Evolutionary conservation across 2,888 invertebrate species (phyloP), one percentile per base, ranked within the genome.

Genomic region (Crepidodera aurea): DNA sequence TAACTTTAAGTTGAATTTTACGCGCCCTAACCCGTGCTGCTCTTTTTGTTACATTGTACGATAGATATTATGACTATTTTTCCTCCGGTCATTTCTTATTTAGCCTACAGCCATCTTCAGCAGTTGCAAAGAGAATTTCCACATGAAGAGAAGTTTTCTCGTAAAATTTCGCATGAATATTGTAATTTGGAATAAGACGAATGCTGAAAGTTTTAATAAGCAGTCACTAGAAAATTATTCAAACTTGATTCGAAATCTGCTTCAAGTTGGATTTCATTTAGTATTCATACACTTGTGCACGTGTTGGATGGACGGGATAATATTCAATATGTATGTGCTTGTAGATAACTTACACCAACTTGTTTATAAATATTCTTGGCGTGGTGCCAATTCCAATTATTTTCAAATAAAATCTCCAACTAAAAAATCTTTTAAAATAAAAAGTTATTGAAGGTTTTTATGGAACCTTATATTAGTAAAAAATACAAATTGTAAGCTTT

Each of bases 181-280:
- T 32, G 27, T 64, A 56, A 55, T 60, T 56, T 50, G 40, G 40
- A 39, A 57, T 53, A 53, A 60, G 64, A 60, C 48, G 48, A 54
- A 64, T 60, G 56, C 46, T 51, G 51, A 60, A 61, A 64, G 34
- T 64, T 64, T 61, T 64, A 61, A 61, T 64, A 61, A 64, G 64
- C 54, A 57, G 54, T 61, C 64, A 61, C 64, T 48, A 51, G 51
- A 39, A 64, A 64, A 61, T 64, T 61, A 64, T 56, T 48, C 58
- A 39, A 51, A 51, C 51, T 58, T 44, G 42, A 64, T 61, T 64
- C 54, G 19, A 15, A 44, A 51, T 44, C 18, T 50, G 50, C 37
- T 46, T 50, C 19, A 54, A 57, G 58, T 51, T 29, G 32, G 12
- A 59, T 46, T 51, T 51, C 58, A 27, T 55, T 59, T 46, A 39